Conservation (phyloP, 1,140 invertebrate genomes). For the Triops cancriformis region DNA sequence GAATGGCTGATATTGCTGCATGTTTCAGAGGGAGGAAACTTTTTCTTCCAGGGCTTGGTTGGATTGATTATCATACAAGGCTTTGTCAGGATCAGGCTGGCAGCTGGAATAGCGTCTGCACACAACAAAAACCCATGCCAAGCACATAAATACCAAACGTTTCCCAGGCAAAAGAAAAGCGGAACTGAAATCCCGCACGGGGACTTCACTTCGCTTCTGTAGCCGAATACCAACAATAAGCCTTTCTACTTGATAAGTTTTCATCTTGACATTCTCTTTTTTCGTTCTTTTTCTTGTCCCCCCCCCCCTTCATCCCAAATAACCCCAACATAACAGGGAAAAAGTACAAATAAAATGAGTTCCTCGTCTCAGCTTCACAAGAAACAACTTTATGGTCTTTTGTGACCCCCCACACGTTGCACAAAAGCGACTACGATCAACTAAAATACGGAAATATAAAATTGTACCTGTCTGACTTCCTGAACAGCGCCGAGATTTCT, state of each 20-base stretch:
- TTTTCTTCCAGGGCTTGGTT: slow-evolving; percentile 9
- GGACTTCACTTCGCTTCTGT: slow-evolving; percentile 10
- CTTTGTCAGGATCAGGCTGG: slow-evolving; percentile 12
- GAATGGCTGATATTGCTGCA: not conserved
- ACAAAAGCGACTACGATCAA: not conserved
- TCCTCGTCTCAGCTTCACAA: not conserved
- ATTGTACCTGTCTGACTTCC: slow-evolving; percentile 43
- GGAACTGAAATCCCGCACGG: not conserved
- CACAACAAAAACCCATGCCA: slow-evolving; percentile 13
- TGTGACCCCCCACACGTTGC: not conserved
- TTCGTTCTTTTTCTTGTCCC: not conserved
- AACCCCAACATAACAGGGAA: not conserved
- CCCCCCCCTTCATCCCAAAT: not conserved
- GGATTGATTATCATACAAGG: slow-evolving; percentile 14
- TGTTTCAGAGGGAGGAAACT: slow-evolving; percentile 1
- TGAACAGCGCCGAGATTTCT: slow-evolving; percentile 87
- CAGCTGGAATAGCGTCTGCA: slow-evolving; percentile 9
- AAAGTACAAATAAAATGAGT: not conserved
- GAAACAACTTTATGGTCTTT: not conserved
- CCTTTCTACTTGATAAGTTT: slow-evolving; percentile 12
- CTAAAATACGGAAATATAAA: not conserved
- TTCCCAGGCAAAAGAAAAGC: not conserved
- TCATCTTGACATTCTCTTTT: not conserved
- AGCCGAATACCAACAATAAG: slow-evolving; percentile 11
- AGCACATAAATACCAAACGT: slow-evolving; percentile 14